phyloP scores from a whole-genome alignment of 2,113 vertebrate genomes.

The Bos indicus region DNA sequence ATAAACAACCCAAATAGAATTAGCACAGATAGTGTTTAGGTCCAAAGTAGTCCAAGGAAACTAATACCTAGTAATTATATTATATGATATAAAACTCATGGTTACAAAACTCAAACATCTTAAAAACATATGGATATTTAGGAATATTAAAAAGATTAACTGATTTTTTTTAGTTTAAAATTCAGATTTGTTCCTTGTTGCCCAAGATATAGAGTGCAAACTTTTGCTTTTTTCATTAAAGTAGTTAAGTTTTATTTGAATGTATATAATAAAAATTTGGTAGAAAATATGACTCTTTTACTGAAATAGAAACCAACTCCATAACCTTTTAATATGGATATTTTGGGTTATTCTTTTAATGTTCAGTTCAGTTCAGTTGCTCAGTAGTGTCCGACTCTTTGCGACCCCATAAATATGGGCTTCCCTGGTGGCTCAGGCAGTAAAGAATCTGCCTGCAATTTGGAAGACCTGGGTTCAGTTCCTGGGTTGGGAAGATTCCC shows the following conservation, averaged over 20 bases:
- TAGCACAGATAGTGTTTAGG: not conserved
- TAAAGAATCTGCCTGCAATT: not conserved
- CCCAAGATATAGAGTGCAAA: not conserved
- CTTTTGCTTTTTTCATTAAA: slow-evolving; percentile 32
- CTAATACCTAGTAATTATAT: not conserved
- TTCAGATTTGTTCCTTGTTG: not conserved
- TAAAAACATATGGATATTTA: not conserved
- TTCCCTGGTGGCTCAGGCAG: not conserved
- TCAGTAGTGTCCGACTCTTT: too few species aligned
- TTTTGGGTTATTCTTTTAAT: not conserved
- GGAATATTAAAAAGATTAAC: not conserved
- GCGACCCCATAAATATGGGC: not conserved
- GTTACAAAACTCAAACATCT: not conserved
- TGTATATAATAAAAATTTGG: not conserved
- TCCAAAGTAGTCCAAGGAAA: not conserved
- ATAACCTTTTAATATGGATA: not conserved
- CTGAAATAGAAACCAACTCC: not conserved
- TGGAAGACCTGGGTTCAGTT: not conserved
- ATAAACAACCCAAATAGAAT: not conserved
- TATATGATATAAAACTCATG: slow-evolving; percentile 3
- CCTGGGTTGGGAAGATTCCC: not conserved
- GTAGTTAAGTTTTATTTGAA: not conserved
- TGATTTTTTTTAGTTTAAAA: not conserved
- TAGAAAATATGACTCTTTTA: not conserved
- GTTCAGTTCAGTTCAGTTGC: too few species aligned